Base-by-base conservation (phyloP, 2,888 invertebrate genomes). In the Ommatoiulus sabulosus region DNA sequence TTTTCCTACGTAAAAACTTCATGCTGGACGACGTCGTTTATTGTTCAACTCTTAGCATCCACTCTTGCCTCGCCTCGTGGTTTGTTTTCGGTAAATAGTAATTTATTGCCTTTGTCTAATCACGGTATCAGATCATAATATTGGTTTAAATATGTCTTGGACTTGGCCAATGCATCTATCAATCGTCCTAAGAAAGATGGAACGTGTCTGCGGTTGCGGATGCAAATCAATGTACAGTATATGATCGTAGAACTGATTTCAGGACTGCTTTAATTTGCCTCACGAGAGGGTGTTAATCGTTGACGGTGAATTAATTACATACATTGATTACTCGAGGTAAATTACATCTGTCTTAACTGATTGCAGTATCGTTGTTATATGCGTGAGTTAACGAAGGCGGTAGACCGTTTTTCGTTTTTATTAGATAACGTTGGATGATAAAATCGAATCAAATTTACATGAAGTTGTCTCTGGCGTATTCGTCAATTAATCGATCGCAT, bases 51-150 rank as follows among this genome's bases (percentile, higher is more conserved):
- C 15, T 12, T 35, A 80, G 24, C 80, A 80, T 80, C 35, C 10
- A 43, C 80, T 80, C 35, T 80, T 24, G 24, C 2, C 80, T 80
- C 35, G 35, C 80, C 35, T 80, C 15, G 80, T 35, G 80, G 80
- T 80, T 80, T 80, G 80, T 80, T 80, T 80, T 80, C 80, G 80
- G 80, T 80, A 80, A 80, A 80, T 35, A 43, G 80, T 80, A 80
- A 80, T 80, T 80, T 80, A 80, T 80, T 80, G 10, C 80, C 80
- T 35, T 80, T 2, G 35, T 80, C 80, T 80, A 80, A 80, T 80
- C 80, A 80, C 24, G 35, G 35, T 80, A 80, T 80, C 80, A 35
- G 35, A 80, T 80, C 80, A 80, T 43, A 72, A 80, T 80, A 80
- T 80, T 80, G 35, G 80, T 80, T 80, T 80, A 80, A 80, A 80